phyloP scores from a whole-genome alignment of 2,113 vertebrate species.

The Canis aureus region DNA sequence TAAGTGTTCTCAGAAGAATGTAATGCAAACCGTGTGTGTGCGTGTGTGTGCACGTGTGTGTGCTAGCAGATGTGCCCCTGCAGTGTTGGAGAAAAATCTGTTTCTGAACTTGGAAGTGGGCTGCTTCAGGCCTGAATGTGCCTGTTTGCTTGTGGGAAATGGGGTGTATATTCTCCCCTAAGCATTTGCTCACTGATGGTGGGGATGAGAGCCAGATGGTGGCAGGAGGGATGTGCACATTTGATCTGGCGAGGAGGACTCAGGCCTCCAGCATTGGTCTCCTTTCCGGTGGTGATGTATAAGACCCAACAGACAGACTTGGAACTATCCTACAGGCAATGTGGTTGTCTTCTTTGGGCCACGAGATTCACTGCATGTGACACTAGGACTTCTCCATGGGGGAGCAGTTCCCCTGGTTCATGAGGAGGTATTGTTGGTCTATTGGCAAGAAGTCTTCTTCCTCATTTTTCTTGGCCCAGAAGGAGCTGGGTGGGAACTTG shows the following conservation, averaged over 20 bases:
- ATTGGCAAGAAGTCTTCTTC: neutral
- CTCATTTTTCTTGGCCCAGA: neutral
- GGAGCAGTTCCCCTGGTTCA: neutral
- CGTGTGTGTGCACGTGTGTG: neutral
- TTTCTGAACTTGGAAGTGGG: neutral
- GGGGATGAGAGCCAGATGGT: neutral
- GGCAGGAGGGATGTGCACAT: neutral
- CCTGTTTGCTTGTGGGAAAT: neutral
- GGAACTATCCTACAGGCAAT: neutral
- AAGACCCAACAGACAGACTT: no score
- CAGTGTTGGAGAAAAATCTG: neutral
- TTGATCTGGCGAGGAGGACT: neutral
- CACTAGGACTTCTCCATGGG: neutral
- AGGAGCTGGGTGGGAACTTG: neutral
- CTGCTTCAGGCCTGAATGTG: neutral
- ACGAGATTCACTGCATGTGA: neutral
- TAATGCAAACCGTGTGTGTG: neutral
- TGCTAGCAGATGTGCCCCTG: neutral
- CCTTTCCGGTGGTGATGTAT: neutral
- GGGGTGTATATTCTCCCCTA: neutral
- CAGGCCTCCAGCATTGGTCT: neutral
- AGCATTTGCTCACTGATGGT: neutral
- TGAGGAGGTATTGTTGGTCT: neutral
- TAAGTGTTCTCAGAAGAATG: neutral
- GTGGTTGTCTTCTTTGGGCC: neutral